Conservation (phyloP, 2,888 invertebrate species). For the Ceriagrion tenellum region DNA sequence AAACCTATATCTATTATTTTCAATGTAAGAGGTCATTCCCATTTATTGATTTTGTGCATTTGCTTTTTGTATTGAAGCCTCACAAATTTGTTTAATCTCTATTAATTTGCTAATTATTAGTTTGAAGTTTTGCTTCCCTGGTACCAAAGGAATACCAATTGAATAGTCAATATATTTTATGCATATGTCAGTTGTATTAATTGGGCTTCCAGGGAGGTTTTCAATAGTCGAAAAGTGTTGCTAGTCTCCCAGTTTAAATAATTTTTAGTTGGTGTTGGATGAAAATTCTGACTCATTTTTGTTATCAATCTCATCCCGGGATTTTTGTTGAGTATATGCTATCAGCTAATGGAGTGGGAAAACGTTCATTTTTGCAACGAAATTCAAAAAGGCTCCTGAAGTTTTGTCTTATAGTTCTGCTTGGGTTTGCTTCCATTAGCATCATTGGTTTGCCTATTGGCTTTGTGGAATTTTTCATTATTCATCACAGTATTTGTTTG, state of each 20-base stretch:
- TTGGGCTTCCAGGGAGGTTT: slow-evolving; percentile 24
- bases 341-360: neutral
- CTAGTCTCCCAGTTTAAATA: neutral
- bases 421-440: neutral
- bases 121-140: slow-evolving; percentile 32
- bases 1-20: slow-evolving; percentile 37
- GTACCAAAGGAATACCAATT: slow-evolving; percentile 42
- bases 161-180: neutral
- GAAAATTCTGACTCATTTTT: neutral
- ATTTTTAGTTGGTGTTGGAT: neutral
- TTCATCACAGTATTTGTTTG: neutral
- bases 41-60: slow-evolving; percentile 6
- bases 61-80: neutral
- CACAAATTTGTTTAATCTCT: neutral
- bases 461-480: neutral
- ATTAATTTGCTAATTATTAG: neutral
- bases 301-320: neutral
- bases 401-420: neutral
- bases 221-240: neutral
- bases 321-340: neutral
- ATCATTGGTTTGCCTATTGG: too few relatives aligned
- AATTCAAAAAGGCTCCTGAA: neutral
- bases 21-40: slow-evolving; percentile 11
- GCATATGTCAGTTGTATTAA: neutral
- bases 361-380: neutral